Conservation (phyloP, 2,888 invertebrate species). For the Acronicta psi region DNA sequence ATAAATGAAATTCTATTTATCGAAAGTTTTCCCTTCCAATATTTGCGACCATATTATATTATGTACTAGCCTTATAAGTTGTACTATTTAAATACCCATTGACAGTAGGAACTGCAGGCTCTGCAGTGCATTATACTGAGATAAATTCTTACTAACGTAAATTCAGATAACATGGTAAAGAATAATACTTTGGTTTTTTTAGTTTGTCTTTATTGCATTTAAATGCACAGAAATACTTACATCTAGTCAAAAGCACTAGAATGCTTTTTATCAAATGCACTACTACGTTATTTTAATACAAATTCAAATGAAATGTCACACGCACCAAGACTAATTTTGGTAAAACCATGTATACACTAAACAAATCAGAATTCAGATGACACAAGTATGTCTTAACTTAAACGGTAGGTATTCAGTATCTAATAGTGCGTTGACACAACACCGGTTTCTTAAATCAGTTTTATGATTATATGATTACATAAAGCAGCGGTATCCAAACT, state of each 20-base stretch:
- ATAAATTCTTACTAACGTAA: no score
- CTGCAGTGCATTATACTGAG: no score
- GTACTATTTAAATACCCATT: no score
- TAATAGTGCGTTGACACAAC: no score
- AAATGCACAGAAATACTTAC: conserved; percentile 51
- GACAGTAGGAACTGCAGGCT: no score
- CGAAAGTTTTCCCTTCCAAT: no score
- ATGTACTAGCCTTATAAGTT: no score
- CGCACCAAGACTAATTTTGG: conserved; percentile 26
- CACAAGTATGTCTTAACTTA: no score
- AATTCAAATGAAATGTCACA: conserved; percentile 34
- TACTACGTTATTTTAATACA: conserved; percentile 19
- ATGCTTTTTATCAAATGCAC: conserved; percentile 36
- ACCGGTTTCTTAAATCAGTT: not conserved
- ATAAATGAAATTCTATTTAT: no score
- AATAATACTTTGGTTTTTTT: conserved; percentile 6
- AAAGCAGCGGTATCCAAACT: not conserved
- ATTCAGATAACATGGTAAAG: not conserved
- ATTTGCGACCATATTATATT: no score
- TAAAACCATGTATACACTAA: conserved; percentile 20
- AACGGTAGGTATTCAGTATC: no score
- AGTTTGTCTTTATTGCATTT: conserved; percentile 46
- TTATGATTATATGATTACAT: not conserved
- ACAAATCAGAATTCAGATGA: not conserved
- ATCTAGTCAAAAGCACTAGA: conserved; percentile 40